Evolutionary conservation across 2,888 invertebrate genomes (phyloP), one percentile per base, ranked within the genome.

Genomic region (Spilosoma lubricipeda): DNA sequence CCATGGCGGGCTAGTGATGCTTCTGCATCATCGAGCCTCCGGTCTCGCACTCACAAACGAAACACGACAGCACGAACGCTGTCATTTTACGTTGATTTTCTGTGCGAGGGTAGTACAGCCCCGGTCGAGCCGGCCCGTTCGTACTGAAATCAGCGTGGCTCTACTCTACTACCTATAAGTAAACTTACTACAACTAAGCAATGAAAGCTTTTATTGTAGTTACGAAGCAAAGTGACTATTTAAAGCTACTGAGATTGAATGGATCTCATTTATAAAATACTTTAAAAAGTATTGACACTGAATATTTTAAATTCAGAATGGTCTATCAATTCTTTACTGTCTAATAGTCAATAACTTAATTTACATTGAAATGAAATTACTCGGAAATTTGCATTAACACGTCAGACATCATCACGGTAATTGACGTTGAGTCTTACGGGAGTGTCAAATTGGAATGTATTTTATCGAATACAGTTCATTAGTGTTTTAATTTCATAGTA

Each of bases 321-420:
- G 59, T n/a, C 72, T n/a, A 45, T 67, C 23, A 56, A 59, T 67
- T 30, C n/a, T 67, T 67, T 33, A 67, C 30, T 39, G 42, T 39
- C 74, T 76, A 85, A 76, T 82, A 85, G 77, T 71, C 42, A 73
- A 70, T 67, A 70, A 30, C 39, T 67, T 66, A 77, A 84, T 83
- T 83, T 78, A 74, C 84, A 80, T 82, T 77, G 80, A 74, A 76
- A 80, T 80, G 77, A 79, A 80, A 80, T 85, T 74, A 80, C 79
- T 72, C 74, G 39, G 56, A 73, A 82, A 82, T 82, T 83, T 80
- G 67, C 80, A 82, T 82, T 64, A 69, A 73, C 75, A 73, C 74
- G 73, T 79, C 67, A 73, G 66, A 73, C 72, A 72, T 79, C 80
- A 81, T 76, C 78, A 79, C 39, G n/a, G 64, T 83, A 83, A 84